Percentiles rank a stretch among this genome's conserved stretches.
Evolutionary conservation across 2,888 invertebrate species (phyloP).

Genomic region (Spodoptera exigua): DNA sequence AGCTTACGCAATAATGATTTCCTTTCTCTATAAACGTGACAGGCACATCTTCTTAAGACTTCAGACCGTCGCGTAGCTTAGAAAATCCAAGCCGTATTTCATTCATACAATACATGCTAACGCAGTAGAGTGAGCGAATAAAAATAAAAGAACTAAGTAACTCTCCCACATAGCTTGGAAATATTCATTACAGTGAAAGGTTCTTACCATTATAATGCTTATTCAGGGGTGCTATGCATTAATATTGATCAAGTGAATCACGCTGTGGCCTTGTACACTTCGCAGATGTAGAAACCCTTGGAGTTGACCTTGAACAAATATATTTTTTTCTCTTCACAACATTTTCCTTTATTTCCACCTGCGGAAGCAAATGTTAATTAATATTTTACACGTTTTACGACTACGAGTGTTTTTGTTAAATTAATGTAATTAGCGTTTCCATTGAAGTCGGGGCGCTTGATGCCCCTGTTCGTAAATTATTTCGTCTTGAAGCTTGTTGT

Average conservation of each 20-base stretch:
- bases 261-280: conserved; percentile 57
- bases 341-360: conserved; percentile 45
- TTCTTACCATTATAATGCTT: conserved; percentile 65
- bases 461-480: conserved; percentile 9
- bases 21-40: conserved; percentile 36
- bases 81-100: conserved; percentile 41
- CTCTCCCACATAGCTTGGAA: conserved; percentile 63
- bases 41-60: conserved; percentile 28
- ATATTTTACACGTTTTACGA: conserved; percentile 41
- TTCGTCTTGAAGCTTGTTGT: too few relatives aligned
- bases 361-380: conserved; percentile 37
- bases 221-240: conserved; percentile 66
- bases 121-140: conserved; percentile 46
- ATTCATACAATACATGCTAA: conserved; percentile 37
- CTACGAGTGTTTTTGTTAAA: conserved; percentile 39
- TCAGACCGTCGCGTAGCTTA: conserved; percentile 32
- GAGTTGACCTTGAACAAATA: conserved; percentile 57
- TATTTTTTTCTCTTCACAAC: conserved; percentile 45
- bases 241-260: conserved; percentile 70
- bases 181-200: conserved; percentile 77
- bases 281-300: conserved; percentile 53
- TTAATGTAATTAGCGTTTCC: conserved; percentile 39
- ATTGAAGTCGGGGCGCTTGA: conserved; percentile 21
- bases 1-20: conserved; percentile 21
- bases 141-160: conserved; percentile 64